Evolutionary conservation across 2,113 vertebrate species (phyloP).

Genomic region (Hepsetus odoe): DNA sequence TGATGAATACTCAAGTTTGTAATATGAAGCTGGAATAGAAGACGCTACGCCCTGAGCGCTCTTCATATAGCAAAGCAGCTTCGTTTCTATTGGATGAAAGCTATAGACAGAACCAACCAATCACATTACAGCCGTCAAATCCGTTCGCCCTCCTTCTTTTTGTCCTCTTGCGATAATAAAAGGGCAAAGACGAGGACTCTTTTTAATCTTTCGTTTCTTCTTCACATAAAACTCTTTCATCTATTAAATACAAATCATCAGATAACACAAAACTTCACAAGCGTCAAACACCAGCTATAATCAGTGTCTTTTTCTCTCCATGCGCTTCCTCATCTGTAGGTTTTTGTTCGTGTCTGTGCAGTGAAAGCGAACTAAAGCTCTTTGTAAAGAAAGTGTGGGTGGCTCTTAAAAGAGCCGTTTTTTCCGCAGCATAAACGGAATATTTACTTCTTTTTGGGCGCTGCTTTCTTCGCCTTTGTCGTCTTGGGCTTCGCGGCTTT

Average conservation of each 20-base stretch:
- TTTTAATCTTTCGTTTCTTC: too few species aligned
- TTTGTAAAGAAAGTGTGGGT: background rate
- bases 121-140: background rate
- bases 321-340: too few species aligned
- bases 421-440: background rate
- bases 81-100: background rate
- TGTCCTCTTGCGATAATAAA: too few species aligned
- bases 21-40: background rate
- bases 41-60: background rate
- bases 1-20: background rate
- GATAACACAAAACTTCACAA: too few species aligned
- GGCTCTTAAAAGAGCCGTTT: too few species aligned
- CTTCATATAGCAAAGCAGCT: background rate
- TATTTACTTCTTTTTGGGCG: conserved; percentile 13
- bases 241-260: too few species aligned
- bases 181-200: too few species aligned
- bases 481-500: conserved; percentile 16
- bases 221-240: too few species aligned
- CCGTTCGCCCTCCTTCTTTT: too few species aligned
- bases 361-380: background rate
- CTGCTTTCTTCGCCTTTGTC: background rate
- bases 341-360: too few species aligned
- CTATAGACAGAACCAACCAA: background rate
- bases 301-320: too few species aligned
- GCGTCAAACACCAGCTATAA: too few species aligned